Conservation (phyloP, 1,140 invertebrate genomes). For the Grapholita molesta region DNA sequence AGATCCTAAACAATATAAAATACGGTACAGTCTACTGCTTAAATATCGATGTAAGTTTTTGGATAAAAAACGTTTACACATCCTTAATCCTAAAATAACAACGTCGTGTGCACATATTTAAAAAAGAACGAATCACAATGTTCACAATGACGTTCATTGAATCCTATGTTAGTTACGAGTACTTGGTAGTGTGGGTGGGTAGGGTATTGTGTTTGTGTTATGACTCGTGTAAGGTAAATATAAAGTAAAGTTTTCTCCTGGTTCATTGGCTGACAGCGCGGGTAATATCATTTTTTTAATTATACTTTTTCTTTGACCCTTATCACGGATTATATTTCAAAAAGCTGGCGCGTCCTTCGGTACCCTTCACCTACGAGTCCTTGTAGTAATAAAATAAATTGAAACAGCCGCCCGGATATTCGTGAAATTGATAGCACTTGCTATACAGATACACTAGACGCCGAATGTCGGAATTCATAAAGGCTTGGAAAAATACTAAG, state of each 20-base stretch:
- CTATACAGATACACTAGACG: too few relatives aligned
- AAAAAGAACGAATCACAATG: too few relatives aligned
- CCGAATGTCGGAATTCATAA: not conserved
- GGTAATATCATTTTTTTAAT: not conserved
- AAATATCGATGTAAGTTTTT: too few relatives aligned
- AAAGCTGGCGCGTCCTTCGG: not conserved
- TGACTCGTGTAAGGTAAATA: not conserved
- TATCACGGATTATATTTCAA: constrained; percentile 9
- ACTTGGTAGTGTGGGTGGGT: too few relatives aligned
- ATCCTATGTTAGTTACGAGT: too few relatives aligned
- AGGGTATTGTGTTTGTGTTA: too few relatives aligned
- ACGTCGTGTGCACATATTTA: too few relatives aligned
- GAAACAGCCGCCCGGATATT: not conserved
- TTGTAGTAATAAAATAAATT: constrained; percentile 4
- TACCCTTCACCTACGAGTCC: not conserved
- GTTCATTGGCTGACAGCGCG: not conserved
- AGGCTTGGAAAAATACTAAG: not conserved
- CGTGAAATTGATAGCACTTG: not conserved
- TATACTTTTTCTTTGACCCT: constrained; percentile 11
- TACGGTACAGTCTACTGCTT: too few relatives aligned
- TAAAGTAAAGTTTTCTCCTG: not conserved
- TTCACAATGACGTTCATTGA: too few relatives aligned
- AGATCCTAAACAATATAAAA: too few relatives aligned
- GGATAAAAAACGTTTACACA: too few relatives aligned
- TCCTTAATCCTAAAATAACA: too few relatives aligned